Evolutionary conservation across 1,140 invertebrate species (phyloP).

Genomic region (Druon quercuslanigerum): DNA sequence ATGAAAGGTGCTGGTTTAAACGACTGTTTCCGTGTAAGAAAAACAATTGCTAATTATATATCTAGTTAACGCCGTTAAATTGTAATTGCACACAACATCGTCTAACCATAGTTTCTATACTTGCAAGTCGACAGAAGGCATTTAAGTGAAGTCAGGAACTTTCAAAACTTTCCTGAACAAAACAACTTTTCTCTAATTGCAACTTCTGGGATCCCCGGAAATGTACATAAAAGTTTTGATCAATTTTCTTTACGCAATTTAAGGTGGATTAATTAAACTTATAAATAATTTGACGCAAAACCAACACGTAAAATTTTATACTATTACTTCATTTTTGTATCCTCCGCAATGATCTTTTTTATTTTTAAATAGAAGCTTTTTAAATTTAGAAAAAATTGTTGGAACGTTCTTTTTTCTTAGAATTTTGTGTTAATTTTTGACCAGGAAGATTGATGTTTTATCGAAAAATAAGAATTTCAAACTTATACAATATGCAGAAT

Average conservation of each 20-base stretch:
- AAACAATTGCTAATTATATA: conserved; percentile 55
- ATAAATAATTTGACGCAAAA: too few species aligned
- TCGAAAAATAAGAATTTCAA: too few species aligned
- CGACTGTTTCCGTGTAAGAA: conserved; percentile 45
- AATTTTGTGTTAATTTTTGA: too few species aligned
- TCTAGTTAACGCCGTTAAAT: conserved; percentile 53
- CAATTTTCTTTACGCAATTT: neutral
- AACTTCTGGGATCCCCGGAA: neutral
- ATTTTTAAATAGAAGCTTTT: too few species aligned
- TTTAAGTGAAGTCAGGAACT: conserved; percentile 24
- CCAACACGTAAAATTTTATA: too few species aligned
- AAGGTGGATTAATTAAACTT: too few species aligned
- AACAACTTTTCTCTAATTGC: neutral
- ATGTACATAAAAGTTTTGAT: neutral
- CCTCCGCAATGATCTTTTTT: too few species aligned
- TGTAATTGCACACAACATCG: conserved; percentile 48
- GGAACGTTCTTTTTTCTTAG: too few species aligned
- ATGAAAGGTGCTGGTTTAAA: conserved; percentile 51
- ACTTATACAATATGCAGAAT: too few species aligned
- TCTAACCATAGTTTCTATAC: conserved; percentile 34
- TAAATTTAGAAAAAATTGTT: too few species aligned
- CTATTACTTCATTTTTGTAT: too few species aligned
- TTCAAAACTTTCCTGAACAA: conserved; percentile 12
- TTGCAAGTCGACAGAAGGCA: neutral
- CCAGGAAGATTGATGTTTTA: too few species aligned